phyloP scores from a whole-genome alignment of 1,140 invertebrate genomes.

The Potamilus streckersoni region DNA sequence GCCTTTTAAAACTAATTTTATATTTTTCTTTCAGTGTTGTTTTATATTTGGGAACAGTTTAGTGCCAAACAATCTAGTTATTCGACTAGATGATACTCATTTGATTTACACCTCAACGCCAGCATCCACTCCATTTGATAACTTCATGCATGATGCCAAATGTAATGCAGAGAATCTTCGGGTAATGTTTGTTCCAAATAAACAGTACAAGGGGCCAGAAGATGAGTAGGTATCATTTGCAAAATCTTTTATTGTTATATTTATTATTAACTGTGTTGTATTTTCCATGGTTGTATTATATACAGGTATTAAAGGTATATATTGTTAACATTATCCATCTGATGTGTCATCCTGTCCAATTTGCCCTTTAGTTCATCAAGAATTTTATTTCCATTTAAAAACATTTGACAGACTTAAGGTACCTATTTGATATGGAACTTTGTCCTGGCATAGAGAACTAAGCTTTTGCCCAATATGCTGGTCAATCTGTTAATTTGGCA shows the following conservation, averaged over 20 bases:
- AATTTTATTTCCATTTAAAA: too few relatives aligned
- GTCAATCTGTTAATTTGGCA: too few relatives aligned
- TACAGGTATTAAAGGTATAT: too few relatives aligned
- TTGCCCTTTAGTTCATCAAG: too few relatives aligned
- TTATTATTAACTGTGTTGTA: too few relatives aligned
- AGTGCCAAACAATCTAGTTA: constrained; percentile 91
- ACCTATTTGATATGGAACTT: too few relatives aligned
- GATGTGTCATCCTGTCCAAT: too few relatives aligned
- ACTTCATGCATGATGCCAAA: constrained; percentile 97
- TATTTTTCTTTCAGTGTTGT: constrained; percentile 76
- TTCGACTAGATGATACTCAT: constrained; percentile 94
- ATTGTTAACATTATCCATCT: too few relatives aligned
- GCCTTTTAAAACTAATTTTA: neutral
- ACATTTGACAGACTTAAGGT: too few relatives aligned
- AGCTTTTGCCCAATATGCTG: too few relatives aligned
- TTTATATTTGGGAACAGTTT: constrained; percentile 97
- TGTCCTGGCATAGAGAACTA: too few relatives aligned
- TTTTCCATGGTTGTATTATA: too few relatives aligned
- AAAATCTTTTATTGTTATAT: neutral
- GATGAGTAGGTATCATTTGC: constrained; percentile 76
- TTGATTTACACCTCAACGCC: constrained; percentile 96
- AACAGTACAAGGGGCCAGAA: constrained; percentile 88
- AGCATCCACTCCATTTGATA: constrained; percentile 89
- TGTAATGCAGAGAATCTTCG: constrained; percentile 93
- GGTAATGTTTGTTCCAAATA: constrained; percentile 92